Base-by-base conservation (phyloP, 2,113 vertebrate genomes). In the Chaenocephalus aceratus region DNA sequence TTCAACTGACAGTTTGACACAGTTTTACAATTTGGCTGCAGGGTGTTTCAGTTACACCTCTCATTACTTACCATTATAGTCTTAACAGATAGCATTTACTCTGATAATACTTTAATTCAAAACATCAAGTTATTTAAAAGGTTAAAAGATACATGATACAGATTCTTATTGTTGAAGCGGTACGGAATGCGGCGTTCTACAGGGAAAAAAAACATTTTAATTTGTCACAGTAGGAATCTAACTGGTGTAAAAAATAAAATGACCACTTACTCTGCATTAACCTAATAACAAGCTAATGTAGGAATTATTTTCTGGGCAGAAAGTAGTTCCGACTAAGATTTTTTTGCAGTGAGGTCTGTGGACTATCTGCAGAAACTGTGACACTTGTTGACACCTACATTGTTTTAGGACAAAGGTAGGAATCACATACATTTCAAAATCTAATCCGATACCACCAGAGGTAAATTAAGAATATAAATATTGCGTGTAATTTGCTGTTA, bases 1-100 rank as follows among this genome's bases (percentile, higher is more conserved):
- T 64, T 56, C 13, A 16, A 10, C 82, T 67, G 76, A 83, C 81
- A 86, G 67, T 75, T 88, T 78, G 52, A 83, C 57, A 56, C 69
- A 11, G 30, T 58, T 79, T 79, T 69, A 63, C 30, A 41, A 51
- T 79, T 77, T 45, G 34, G 52, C 77, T 49, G 1, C 36, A 56
- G 61, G 21, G 4, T 14, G 53, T 56, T 73, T 72, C 64, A 26
- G 4, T 70, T 21, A 46, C 0, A 5, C 57, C 41, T 65, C 63
- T 51, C 23, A 16, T 79, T 58, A 70, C 41, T 54, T 34, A 26
- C 6, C 36, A 21, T 30, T 18, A n/a, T 18, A 34, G 15, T 7
- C 26, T 26, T 26, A 57, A 41, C 36, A 41, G 36, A 41, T 6
- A 7, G 36, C 36, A 41, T 41, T 7, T 41, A 5, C 15, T 16